Evolutionary conservation across 2,888 invertebrate species (phyloP).

Genomic region (Calliopum simillimum): DNA sequence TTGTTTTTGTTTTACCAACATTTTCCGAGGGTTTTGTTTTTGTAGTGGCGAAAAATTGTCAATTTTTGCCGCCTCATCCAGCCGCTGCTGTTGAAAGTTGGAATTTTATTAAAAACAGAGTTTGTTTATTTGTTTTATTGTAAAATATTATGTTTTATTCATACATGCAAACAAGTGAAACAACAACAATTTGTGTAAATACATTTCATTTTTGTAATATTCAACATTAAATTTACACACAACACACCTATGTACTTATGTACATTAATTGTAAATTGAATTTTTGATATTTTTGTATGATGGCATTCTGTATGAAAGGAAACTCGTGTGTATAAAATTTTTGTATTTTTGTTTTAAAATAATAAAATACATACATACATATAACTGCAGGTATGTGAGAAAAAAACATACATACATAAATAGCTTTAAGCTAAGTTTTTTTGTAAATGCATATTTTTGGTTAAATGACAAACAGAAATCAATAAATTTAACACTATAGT

Average conservation of each 20-base stretch:
- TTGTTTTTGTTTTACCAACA: background rate
- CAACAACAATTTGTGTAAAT: background rate
- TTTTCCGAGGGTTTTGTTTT: background rate
- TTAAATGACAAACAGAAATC: background rate
- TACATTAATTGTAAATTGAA: slow-evolving; percentile 13
- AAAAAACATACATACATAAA: too few relatives aligned
- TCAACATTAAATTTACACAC: background rate
- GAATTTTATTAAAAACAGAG: too few relatives aligned
- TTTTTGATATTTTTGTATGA: slow-evolving; percentile 11
- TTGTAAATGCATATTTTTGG: background rate
- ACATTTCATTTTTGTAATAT: slow-evolving; percentile 1
- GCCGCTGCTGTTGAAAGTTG: too few relatives aligned
- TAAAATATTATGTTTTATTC: slow-evolving; percentile 2
- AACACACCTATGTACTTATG: background rate
- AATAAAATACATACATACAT: background rate
- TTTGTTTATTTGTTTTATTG: background rate
- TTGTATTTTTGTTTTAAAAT: background rate
- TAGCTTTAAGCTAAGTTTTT: too few relatives aligned
- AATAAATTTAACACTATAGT: background rate
- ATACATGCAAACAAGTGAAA: background rate
- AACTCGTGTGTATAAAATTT: slow-evolving; percentile 5
- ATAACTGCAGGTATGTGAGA: background rate
- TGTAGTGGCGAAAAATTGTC: background rate
- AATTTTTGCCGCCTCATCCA: too few relatives aligned
- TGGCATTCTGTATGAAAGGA: slow-evolving; percentile 4